phyloP scores from a whole-genome alignment of 2,888 invertebrate genomes.

The Labia minor region DNA sequence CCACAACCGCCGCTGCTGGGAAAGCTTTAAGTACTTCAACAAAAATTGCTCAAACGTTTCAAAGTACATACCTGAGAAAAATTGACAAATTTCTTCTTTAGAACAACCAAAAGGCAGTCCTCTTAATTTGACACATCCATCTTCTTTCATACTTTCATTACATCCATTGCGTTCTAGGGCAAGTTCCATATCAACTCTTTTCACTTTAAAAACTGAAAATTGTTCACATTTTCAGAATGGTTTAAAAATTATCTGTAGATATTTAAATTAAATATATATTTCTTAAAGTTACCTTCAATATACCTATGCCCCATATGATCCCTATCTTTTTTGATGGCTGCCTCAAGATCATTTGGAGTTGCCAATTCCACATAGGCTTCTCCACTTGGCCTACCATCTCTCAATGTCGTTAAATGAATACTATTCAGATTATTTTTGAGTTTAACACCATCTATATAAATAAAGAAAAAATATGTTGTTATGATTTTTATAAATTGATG shows the following conservation, averaged over 20 bases:
- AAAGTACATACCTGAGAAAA: conserved; percentile 72
- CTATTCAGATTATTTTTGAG: conserved; percentile 38
- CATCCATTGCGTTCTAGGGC: conserved; percentile 66
- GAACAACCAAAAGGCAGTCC: conserved; percentile 91
- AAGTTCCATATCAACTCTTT: conserved; percentile 84
- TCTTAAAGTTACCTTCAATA: conserved; percentile 54
- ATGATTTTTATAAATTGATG: too few species aligned
- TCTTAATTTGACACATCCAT: conserved; percentile 73
- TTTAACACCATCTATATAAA: conserved; percentile 14
- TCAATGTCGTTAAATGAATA: conserved; percentile 70
- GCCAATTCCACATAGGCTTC: conserved; percentile 82
- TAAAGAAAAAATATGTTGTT: background rate
- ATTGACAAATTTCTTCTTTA: conserved; percentile 85
- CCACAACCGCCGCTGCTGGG: background rate
- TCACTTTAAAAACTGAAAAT: conserved; percentile 71
- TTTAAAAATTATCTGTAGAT: too few species aligned
- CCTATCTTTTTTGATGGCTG: conserved; percentile 68
- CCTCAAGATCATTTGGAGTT: conserved; percentile 60
- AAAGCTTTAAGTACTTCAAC: conserved; percentile 6
- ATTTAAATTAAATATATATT: too few species aligned
- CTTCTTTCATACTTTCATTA: conserved; percentile 53
- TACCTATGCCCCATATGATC: conserved; percentile 85
- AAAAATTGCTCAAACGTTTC: background rate
- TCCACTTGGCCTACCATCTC: conserved; percentile 81
- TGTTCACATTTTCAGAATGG: too few species aligned